Base-by-base conservation (phyloP, 2,797 vertebrate species). In the Ammospiza maritima region DNA sequence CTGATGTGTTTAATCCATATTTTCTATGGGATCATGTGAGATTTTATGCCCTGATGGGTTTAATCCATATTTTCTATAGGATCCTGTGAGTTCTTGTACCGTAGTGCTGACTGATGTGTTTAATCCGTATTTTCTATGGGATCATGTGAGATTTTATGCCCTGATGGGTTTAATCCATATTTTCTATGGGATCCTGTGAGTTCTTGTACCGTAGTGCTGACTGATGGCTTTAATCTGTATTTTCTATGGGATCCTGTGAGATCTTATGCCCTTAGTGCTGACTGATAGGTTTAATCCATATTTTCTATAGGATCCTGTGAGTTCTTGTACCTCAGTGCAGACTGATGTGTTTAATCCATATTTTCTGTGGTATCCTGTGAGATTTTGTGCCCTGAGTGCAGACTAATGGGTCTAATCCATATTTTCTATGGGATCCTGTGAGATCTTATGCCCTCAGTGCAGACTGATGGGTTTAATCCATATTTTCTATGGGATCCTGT, bases 301-400 rank as follows among this genome's bases (percentile, higher is more conserved):
- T 45, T 45, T 45, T 25, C 21, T 6, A 23, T 6, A 2, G 30
- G 15, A 17, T 64, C 21, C 5, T 64, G 11, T 23, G 15, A 64
- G 7, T 0, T 23, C 1, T 23, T 32, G 0, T 23, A 1, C 21
- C 7, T 62, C 0, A 32, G 15, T 9, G 14, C 15, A 6, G 29
- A 16, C 4, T 2, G 2, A 12, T 6, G 40, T 7, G 0, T 32
- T 5, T 42, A 38, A 50, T 50, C 26, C 26, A 29, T 29, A 1
- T 48, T 48, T 48, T 36, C n/a, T 1, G 11, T 11, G 0, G 20
- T 20, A 32, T 64, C 40, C 10, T 44, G 2, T 11, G 19, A 8
- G 13, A 1, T 30, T 0, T 30, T 42, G 3, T 32, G 1, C 21
- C 7, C 7, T 32, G 0, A 32, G 11, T 23, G 20, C 6, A 16